Evolutionary conservation across 2,113 vertebrate genomes (phyloP), one percentile per base, ranked within the genome.

Genomic region (Corythornis vintsioides): DNA sequence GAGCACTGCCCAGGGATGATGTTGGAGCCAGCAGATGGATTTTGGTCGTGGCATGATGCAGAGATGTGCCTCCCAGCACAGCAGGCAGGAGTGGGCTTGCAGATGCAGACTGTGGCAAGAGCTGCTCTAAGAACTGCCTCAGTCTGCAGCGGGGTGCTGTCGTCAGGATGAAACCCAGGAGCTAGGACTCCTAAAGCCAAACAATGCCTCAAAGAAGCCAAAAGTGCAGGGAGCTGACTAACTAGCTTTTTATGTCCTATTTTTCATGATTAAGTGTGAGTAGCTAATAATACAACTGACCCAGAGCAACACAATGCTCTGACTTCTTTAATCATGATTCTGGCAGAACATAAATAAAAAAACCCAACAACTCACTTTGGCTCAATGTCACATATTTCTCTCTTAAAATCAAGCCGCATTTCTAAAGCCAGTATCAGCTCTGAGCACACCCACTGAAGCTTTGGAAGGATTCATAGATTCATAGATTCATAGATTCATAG

Each of bases 271-370:
- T 38, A 75, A 75, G 47, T 55, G 4, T 59, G 6, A 79, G 59
- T 10, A 0, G 31, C 50, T 85, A 90, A 59, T 65, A 55, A 38
- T 57, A 50, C 25, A 82, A 48, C 13, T 3, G 8, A 64, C 60
- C 12, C 6, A 83, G 18, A 74, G 40, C 59, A 89, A 63, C 26
- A 38, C 14, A 40, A 25, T 45, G 19, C 7, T 63, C 53, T 75
- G 25, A 55, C 31, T 84, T 72, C 63, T 88, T 89, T 90, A 84
- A 83, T 86, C 67, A 71, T 52, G 14, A 59, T 35, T 60, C 82
- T 86, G 77, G 57, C 71, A 93, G 31, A 75, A 84, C 35, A 89
- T 35, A 25, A 90, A 88, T 31, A 61, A 45, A 61, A 90, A 69
- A 7, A 12, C 10, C 0, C 50, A 52, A 26, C 50, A 15, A 15